These are phyloP conservation scores for Muschampia plurimacula DNA, from an alignment of 2,888 invertebrate species.

Conservation along the genomic window DNA sequence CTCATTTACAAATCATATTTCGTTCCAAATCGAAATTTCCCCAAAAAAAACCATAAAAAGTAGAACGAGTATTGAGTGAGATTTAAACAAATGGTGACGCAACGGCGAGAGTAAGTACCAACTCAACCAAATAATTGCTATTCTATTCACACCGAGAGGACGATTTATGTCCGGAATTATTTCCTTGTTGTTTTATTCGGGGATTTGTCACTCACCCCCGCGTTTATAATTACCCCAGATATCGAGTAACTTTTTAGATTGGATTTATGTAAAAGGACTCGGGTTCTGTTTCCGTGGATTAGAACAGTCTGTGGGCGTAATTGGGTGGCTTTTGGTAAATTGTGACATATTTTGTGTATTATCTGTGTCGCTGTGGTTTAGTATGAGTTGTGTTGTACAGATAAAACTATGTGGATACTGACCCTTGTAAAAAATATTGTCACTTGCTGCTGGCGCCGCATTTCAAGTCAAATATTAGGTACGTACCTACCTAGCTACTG, in stretches of 20 bases:
- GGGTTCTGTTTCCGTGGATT: conserved; percentile 62
- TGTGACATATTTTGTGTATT: conserved; percentile 45
- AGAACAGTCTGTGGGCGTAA: conserved; percentile 60
- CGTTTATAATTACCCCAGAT: conserved; percentile 82
- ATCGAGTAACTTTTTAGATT: conserved; percentile 79
- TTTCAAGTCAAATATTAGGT: no score
- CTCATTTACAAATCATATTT: no score
- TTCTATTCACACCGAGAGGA: conserved; percentile 84
- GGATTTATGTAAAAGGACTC: conserved; percentile 72
- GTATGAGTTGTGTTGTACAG: conserved; percentile 18
- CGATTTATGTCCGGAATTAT: conserved; percentile 84
- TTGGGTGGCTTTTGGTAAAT: conserved; percentile 61
- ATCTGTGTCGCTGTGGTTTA: conserved; percentile 34
- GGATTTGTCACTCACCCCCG: conserved; percentile 83
- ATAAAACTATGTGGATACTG: not conserved
- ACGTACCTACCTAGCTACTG: no score
- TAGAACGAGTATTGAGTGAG: conserved; percentile 33
- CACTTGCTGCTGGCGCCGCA: not conserved
- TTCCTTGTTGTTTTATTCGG: conserved; percentile 86
- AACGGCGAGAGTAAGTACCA: conserved; percentile 64
- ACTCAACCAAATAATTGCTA: conserved; percentile 85
- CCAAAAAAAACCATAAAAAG: not conserved
- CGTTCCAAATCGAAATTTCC: not conserved
- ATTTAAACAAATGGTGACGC: conserved; percentile 33
- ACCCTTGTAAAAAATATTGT: not conserved